Evolutionary conservation across 2,888 invertebrate genomes (phyloP).

Genomic region (Teleogryllus oceanicus): DNA sequence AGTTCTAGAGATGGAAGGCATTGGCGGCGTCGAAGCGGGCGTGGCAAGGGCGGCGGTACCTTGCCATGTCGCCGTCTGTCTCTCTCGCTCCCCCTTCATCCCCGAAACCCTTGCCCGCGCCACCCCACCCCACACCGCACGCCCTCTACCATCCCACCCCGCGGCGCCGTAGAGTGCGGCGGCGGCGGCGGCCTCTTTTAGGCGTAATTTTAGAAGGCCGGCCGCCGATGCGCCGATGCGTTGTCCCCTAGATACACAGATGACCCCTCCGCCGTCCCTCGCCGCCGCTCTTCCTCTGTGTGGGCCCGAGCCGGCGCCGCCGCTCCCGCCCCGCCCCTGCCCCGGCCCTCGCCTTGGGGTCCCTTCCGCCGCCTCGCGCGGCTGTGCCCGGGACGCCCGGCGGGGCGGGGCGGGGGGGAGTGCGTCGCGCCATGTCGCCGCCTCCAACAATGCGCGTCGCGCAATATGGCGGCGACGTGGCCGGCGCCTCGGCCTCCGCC

Average conservation of each 20-base stretch:
- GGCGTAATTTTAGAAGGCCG: slow-evolving; percentile 6
- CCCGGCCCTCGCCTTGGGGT: not conserved
- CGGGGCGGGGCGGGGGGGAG: not conserved
- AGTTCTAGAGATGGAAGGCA: not conserved
- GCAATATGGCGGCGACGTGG: not conserved
- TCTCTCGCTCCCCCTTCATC: not conserved
- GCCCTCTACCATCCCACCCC: not conserved
- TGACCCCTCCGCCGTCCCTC: not conserved
- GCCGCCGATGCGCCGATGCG: slow-evolving; percentile 9
- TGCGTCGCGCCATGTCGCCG: not conserved
- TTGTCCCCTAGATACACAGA: slow-evolving; percentile 18
- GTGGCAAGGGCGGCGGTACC: not conserved
- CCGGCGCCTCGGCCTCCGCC: not conserved
- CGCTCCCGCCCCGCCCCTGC: not conserved
- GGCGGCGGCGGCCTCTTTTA: slow-evolving; percentile 12
- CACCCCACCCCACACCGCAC: not conserved
- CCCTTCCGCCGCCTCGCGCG: not conserved
- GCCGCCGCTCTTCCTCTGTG: not conserved
- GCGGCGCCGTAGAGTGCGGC: not conserved
- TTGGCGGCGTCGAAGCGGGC: not conserved
- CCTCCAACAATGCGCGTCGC: not conserved
- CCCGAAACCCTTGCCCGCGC: not conserved
- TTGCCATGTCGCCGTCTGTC: not conserved
- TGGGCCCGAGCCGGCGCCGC: not conserved
- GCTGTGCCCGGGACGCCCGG: not conserved